These are phyloP conservation scores for Uria aalge DNA, from an alignment of 2,113 vertebrate genomes.

Conservation along the genomic window DNA sequence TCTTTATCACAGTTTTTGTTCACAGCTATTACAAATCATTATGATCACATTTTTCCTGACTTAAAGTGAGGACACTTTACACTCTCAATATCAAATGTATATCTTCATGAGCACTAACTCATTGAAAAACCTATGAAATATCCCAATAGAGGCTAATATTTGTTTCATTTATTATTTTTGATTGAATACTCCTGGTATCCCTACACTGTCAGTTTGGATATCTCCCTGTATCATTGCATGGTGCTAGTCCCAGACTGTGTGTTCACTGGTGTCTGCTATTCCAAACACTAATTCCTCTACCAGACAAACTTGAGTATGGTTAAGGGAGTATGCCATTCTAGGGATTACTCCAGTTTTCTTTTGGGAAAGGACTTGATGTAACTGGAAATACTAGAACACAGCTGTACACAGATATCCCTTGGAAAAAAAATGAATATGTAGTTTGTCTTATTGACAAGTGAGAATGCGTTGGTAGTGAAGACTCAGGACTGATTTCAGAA, in stretches of 20 bases:
- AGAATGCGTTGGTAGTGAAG: not conserved
- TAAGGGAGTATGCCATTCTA: not conserved
- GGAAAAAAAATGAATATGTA: not conserved
- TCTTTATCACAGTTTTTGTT: not conserved
- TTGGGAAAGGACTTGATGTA: not conserved
- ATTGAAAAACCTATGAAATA: not conserved
- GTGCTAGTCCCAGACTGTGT: not conserved
- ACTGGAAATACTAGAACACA: not conserved
- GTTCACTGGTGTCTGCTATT: not conserved
- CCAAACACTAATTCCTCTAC: not conserved
- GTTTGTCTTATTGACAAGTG: not conserved
- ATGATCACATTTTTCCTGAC: not conserved
- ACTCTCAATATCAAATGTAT: accelerated
- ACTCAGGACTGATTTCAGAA: not conserved
- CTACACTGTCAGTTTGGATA: not conserved
- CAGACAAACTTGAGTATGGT: not conserved
- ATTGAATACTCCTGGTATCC: not conserved
- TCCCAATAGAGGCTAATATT: not conserved
- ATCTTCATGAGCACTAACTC: not conserved
- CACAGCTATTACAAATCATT: not conserved
- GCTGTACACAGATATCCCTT: not conserved
- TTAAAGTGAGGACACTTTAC: not conserved
- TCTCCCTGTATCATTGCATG: not conserved
- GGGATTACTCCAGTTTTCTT: not conserved
- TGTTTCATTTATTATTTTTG: not conserved